phyloP scores from a whole-genome alignment of 2,113 vertebrate genomes.

The Chiloscyllium plagiosum region DNA sequence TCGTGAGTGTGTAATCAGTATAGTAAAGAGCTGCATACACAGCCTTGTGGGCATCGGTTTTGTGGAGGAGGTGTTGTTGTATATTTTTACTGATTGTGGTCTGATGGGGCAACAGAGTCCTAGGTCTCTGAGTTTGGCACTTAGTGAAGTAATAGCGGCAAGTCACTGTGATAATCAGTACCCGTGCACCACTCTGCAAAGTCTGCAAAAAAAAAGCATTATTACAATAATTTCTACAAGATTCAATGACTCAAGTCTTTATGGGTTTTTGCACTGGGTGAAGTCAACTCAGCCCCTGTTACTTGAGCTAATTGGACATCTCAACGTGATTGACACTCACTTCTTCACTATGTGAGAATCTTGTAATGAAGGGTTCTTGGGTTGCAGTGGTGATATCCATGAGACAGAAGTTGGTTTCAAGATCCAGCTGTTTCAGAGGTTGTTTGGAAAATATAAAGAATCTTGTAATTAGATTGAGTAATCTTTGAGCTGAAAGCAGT shows the following conservation, averaged over 20 bases:
- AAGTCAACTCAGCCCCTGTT: background rate
- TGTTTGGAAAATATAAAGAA: too few species aligned
- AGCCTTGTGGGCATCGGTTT: too few species aligned
- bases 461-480: too few species aligned
- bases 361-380: too few species aligned
- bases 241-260: background rate
- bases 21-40: too few species aligned
- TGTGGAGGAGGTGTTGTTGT: too few species aligned
- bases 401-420: too few species aligned
- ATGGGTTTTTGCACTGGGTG: background rate
- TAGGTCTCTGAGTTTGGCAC: background rate
- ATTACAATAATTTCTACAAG: background rate
- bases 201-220: background rate
- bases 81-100: too few species aligned
- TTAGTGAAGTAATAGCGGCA: background rate
- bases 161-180: background rate
- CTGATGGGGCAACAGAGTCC: too few species aligned
- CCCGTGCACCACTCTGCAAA: background rate
- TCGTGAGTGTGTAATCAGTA: too few species aligned
- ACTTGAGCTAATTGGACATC: background rate
- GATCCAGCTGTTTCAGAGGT: too few species aligned
- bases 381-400: too few species aligned
- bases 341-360: background rate
- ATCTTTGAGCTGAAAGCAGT: background rate
- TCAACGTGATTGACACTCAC: background rate